phyloP scores from a whole-genome alignment of 2,113 vertebrate species.

The Laterallus jamaicensis region DNA sequence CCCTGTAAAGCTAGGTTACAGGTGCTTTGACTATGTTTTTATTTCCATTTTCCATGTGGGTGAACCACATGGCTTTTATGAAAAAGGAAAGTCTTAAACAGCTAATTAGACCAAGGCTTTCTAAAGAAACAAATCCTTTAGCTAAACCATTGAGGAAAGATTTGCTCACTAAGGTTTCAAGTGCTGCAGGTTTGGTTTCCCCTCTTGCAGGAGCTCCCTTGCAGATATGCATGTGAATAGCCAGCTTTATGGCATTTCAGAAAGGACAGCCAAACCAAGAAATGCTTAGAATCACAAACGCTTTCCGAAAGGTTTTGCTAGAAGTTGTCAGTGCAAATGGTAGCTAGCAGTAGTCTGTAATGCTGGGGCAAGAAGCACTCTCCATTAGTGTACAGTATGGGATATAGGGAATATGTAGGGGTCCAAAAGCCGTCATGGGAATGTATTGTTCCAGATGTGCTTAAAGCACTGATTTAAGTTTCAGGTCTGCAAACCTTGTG shows the following conservation, averaged over 20 bases:
- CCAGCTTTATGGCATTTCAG: neutral
- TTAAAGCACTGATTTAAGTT: neutral
- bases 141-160: neutral
- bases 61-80: neutral
- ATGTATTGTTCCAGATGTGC: neutral
- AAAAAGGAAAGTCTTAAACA: neutral
- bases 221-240: neutral
- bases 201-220: neutral
- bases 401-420: neutral
- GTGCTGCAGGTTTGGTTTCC: neutral
- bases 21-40: neutral
- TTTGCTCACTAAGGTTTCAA: neutral
- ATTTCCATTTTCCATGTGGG: neutral
- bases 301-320: neutral
- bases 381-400: neutral
- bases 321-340: neutral
- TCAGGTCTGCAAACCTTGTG: neutral
- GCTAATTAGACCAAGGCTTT: neutral
- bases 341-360: neutral
- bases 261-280: neutral
- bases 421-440: neutral
- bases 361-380: neutral
- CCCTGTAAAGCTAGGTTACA: neutral
- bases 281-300: neutral
- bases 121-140: neutral